phyloP scores from a whole-genome alignment of 2,113 vertebrate genomes.

The Ceuthmochares aereus region DNA sequence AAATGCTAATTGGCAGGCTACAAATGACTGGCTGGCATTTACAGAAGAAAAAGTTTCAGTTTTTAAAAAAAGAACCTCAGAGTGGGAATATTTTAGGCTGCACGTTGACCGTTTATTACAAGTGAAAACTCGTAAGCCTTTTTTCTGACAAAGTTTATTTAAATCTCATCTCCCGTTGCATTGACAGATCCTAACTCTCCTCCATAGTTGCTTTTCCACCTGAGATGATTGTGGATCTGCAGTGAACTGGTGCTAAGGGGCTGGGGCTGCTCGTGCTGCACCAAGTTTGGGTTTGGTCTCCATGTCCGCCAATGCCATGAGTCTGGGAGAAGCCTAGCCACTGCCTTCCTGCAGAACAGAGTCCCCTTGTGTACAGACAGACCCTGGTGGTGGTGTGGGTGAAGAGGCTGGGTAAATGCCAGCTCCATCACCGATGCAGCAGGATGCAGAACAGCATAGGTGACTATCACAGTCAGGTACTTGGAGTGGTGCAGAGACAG shows the following conservation, averaged over 20 bases:
- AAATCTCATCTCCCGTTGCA: not conserved
- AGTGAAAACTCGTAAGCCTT: not conserved
- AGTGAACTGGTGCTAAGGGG: fast-evolving
- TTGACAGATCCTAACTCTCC: not conserved
- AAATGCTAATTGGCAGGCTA: not conserved
- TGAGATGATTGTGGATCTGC: fast-evolving
- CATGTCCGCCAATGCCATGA: fast-evolving
- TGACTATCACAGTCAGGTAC: not conserved
- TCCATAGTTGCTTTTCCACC: not conserved
- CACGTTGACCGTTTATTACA: not conserved
- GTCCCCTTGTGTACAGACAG: not conserved
- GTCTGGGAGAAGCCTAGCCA: fast-evolving
- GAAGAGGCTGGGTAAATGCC: not conserved
- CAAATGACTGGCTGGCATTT: not conserved
- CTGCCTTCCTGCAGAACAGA: fast-evolving
- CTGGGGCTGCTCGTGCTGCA: not conserved
- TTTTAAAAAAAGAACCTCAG: not conserved
- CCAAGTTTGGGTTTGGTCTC: not conserved
- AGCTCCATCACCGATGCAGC: not conserved
- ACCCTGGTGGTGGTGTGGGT: fast-evolving
- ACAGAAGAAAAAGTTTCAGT: not conserved
- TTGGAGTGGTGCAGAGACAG: fast-evolving
- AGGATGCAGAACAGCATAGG: fast-evolving
- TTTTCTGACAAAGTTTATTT: not conserved
- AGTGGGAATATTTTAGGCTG: not conserved